Evolutionary conservation across 2,888 invertebrate genomes (phyloP).

Genomic region (Drosophila parthenogenetica): DNA sequence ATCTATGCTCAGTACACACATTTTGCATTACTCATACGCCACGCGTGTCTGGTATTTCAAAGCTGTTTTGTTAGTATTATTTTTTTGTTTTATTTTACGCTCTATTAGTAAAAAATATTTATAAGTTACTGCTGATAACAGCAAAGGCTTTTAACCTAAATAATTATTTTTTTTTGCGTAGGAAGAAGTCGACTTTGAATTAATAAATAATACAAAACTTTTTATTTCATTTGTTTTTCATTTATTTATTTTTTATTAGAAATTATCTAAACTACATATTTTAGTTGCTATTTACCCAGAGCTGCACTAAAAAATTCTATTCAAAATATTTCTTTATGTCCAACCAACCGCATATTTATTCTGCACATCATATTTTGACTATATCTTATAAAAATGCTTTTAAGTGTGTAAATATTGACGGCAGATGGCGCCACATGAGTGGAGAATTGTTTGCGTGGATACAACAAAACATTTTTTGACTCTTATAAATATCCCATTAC

Average conservation of each 20-base stretch:
- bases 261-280: too few relatives aligned
- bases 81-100: neutral
- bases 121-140: too few relatives aligned
- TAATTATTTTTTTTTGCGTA: too few relatives aligned
- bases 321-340: neutral
- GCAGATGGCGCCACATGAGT: constrained; percentile 10
- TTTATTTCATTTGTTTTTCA: too few relatives aligned
- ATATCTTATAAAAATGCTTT: constrained; percentile 3
- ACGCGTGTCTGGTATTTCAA: neutral
- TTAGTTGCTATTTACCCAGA: too few relatives aligned
- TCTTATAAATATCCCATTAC: neutral
- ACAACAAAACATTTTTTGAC: neutral
- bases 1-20: constrained; percentile 19
- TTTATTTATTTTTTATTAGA: too few relatives aligned
- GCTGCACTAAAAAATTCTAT: too few relatives aligned
- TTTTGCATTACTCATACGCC: constrained; percentile 29
- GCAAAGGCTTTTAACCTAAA: too few relatives aligned
- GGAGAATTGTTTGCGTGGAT: neutral
- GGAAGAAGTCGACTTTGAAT: too few relatives aligned
- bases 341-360: neutral
- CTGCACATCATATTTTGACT: neutral
- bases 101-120: too few relatives aligned
- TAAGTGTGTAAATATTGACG: constrained; percentile 19
- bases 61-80: constrained; percentile 8
- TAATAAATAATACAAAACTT: too few relatives aligned